Conservation (phyloP, 35 echinoderm and acorn worm genomes). For the Antedon bifida region DNA sequence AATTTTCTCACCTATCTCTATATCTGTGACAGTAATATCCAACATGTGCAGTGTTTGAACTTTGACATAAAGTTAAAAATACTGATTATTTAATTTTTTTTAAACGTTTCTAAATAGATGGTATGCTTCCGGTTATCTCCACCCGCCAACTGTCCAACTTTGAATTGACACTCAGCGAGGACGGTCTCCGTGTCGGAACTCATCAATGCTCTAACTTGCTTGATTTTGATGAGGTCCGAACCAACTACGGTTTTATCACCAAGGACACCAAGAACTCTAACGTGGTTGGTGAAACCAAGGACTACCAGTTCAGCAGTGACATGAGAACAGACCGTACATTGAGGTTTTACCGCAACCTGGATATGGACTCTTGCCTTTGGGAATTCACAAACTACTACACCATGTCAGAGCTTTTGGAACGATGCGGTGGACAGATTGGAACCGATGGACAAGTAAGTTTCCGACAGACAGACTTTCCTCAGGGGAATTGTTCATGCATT, state of each 20-base stretch:
- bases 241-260: constrained; percentile 83
- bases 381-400: constrained; percentile 93
- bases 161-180: constrained; percentile 96
- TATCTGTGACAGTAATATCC: too few species aligned
- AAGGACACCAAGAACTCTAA: constrained; percentile 96
- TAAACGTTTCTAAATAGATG: constrained; percentile 57
- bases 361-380: constrained; percentile 94
- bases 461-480: background rate
- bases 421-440: constrained; percentile 82
- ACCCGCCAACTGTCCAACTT: constrained; percentile 94
- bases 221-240: constrained; percentile 67
- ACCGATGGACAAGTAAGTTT: constrained; percentile 90
- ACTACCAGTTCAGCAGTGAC: constrained; percentile 71
- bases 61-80: too few species aligned
- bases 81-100: background rate
- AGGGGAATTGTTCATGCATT: too few species aligned
- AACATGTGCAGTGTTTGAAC: too few species aligned
- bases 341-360: constrained; percentile 91
- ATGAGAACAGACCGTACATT: constrained; percentile 58
- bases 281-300: constrained; percentile 61
- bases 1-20: too few species aligned
- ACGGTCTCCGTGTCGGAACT: constrained; percentile 75
- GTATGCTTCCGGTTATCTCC: constrained; percentile 94
- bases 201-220: constrained; percentile 97
- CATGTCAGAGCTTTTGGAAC: constrained; percentile 84